These are phyloP conservation scores for Nerophis lumbriciformis DNA, from an alignment of 2,113 vertebrate species.

Conservation along the genomic window DNA sequence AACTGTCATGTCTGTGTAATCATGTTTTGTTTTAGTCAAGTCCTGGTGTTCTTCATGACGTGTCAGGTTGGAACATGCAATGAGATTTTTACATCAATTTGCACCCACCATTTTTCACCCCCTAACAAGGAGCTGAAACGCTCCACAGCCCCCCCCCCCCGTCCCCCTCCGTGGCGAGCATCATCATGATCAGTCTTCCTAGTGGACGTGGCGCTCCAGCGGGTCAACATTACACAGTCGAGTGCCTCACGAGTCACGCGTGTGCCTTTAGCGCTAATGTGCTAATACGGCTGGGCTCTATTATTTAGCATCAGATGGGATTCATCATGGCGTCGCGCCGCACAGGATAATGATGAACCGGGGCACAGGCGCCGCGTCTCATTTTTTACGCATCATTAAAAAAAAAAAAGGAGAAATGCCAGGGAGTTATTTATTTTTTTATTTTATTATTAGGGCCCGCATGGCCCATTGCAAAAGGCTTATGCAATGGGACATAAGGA, in stretches of 20 bases:
- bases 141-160: slow-evolving; percentile 10
- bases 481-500: too few relatives aligned
- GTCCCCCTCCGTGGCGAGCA: not conserved
- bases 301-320: slow-evolving; percentile 36
- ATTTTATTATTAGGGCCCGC: too few relatives aligned
- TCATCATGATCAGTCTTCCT: slow-evolving; percentile 14
- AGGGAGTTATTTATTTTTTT: slow-evolving; percentile 19
- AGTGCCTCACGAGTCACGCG: slow-evolving; percentile 20
- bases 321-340: slow-evolving; percentile 9
- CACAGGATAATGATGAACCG: not conserved
- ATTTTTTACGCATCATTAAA: slow-evolving; percentile 19
- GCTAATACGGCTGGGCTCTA: slow-evolving; percentile 21
- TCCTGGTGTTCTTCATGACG: too few relatives aligned
- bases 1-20: too few relatives aligned
- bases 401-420: not conserved
- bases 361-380: slow-evolving; percentile 27
- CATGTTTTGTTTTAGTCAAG: too few relatives aligned
- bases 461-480: too few relatives aligned
- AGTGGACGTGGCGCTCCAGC: slow-evolving; percentile 19
- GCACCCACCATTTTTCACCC: slow-evolving; percentile 9
- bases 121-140: slow-evolving; percentile 28
- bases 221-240: slow-evolving; percentile 24
- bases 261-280: slow-evolving; percentile 29
- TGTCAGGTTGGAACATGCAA: not conserved
- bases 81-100: not conserved